phyloP scores from a whole-genome alignment of 2,888 invertebrate genomes.

The Pseudanteris insignis region DNA sequence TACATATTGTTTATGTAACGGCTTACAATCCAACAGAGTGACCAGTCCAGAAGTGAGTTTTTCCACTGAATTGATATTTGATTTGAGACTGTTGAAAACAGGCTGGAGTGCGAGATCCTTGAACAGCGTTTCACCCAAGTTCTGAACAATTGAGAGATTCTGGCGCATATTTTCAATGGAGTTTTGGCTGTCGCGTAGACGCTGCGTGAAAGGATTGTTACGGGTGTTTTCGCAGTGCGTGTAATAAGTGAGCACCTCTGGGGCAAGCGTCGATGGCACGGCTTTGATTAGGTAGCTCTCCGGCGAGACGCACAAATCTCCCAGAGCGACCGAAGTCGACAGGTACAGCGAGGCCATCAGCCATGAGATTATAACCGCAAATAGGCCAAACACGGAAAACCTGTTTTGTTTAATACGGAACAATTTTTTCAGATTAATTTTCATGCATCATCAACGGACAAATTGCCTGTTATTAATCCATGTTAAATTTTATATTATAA shows the following conservation, averaged over 20 bases:
- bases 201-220: slow-evolving; percentile 83
- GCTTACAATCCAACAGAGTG: slow-evolving; percentile 83
- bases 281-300: slow-evolving; percentile 76
- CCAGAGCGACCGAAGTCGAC: slow-evolving; percentile 84
- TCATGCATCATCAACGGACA: slow-evolving; percentile 10
- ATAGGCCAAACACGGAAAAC: slow-evolving; percentile 85
- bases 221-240: slow-evolving; percentile 84
- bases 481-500: too few relatives aligned
- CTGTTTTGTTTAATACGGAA: slow-evolving; percentile 57
- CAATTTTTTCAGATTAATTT: slow-evolving; percentile 7
- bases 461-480: slow-evolving; percentile 8
- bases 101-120: slow-evolving; percentile 72
- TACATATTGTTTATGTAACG: slow-evolving; percentile 84
- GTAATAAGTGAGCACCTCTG: slow-evolving; percentile 78
- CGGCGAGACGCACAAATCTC: slow-evolving; percentile 87
- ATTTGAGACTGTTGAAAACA: slow-evolving; percentile 79
- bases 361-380: slow-evolving; percentile 90
- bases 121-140: slow-evolving; percentile 69
- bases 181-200: slow-evolving; percentile 80
- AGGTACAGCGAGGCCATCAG: slow-evolving; percentile 87
- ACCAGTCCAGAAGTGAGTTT: slow-evolving; percentile 73
- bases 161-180: slow-evolving; percentile 71
- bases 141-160: slow-evolving; percentile 68
- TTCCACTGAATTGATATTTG: slow-evolving; percentile 82
- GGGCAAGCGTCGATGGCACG: slow-evolving; percentile 57